Percentiles rank a stretch among this genome's conserved stretches.
Conservation (phyloP, 2,797 vertebrate species). For the Chaetodon trifasciatus region DNA sequence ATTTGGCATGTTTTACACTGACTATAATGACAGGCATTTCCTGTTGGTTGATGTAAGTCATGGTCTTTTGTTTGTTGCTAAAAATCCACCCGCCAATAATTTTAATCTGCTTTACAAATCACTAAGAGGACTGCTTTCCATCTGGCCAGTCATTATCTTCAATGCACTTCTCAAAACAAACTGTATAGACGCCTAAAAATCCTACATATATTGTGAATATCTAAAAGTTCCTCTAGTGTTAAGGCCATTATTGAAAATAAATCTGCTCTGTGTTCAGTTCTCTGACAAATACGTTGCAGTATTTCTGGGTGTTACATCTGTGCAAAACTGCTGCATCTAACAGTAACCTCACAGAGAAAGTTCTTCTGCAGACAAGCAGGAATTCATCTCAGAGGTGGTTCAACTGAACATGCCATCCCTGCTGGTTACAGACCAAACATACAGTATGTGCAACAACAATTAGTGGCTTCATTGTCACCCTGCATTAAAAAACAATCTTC, state of each 20-base stretch:
- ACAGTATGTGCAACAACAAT: neutral
- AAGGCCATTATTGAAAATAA: neutral
- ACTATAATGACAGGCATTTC: neutral
- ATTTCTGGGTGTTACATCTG: no score
- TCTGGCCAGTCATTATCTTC: neutral
- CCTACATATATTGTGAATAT: neutral
- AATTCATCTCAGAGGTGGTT: neutral
- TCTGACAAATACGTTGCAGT: neutral
- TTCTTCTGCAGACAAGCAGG: neutral
- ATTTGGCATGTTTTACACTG: neutral
- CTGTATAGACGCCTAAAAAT: neutral
- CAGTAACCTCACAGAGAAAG: no score
- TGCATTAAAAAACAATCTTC: neutral
- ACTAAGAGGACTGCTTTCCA: conserved; percentile 7
- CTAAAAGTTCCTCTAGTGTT: neutral
- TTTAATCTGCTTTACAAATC: neutral
- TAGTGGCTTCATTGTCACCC: neutral
- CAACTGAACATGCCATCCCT: neutral
- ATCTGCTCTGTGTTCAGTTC: neutral
- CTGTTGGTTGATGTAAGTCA: neutral
- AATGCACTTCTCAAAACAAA: neutral
- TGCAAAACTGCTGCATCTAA: no score
- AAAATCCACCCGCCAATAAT: neutral
- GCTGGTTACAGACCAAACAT: no score
- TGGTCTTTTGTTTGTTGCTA: neutral